Evolutionary conservation across 2,888 invertebrate species (phyloP).

Genomic region (Calameuta pallipes): DNA sequence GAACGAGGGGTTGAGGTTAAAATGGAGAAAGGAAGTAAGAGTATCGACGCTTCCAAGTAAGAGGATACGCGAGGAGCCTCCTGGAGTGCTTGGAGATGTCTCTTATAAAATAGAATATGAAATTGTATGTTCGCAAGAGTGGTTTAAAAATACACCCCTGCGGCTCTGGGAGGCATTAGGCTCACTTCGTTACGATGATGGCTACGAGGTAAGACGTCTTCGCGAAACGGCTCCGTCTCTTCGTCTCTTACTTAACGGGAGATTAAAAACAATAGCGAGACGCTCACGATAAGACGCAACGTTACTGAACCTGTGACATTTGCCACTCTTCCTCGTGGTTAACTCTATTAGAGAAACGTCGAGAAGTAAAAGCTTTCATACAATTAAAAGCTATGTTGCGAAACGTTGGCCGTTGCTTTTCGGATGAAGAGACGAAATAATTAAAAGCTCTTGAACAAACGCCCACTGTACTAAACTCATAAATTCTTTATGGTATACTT

Average conservation of each 20-base stretch:
- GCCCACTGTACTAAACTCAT: background rate
- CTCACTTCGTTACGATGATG: slow-evolving; percentile 41
- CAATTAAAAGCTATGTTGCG: background rate
- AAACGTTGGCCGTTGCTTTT: background rate
- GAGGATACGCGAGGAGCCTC: slow-evolving; percentile 27
- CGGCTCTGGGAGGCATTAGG: slow-evolving; percentile 31
- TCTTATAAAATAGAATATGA: slow-evolving; percentile 67
- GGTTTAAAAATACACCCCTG: slow-evolving; percentile 61
- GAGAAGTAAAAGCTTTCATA: slow-evolving; percentile 3
- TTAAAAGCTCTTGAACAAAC: background rate
- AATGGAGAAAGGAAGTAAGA: slow-evolving; percentile 20
- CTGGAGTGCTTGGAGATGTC: slow-evolving; percentile 35
- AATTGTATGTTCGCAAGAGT: slow-evolving; percentile 64
- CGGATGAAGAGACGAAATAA: background rate
- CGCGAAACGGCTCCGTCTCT: slow-evolving; percentile 8
- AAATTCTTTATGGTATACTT: background rate
- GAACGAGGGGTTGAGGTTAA: slow-evolving; percentile 7
- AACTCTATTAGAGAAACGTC: slow-evolving; percentile 1
- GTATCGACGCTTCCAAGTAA: slow-evolving; percentile 28
- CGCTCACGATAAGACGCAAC: background rate
- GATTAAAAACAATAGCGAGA: slow-evolving; percentile 6
- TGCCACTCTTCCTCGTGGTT: background rate
- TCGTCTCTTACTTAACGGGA: slow-evolving; percentile 1
- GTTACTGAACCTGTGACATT: background rate
- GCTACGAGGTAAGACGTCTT: slow-evolving; percentile 29